A percentile compares a stretch with the other conserved stretches of the same genome.
phyloP scores from a whole-genome alignment of 2,113 vertebrate genomes.

The Cepphus grylle region DNA sequence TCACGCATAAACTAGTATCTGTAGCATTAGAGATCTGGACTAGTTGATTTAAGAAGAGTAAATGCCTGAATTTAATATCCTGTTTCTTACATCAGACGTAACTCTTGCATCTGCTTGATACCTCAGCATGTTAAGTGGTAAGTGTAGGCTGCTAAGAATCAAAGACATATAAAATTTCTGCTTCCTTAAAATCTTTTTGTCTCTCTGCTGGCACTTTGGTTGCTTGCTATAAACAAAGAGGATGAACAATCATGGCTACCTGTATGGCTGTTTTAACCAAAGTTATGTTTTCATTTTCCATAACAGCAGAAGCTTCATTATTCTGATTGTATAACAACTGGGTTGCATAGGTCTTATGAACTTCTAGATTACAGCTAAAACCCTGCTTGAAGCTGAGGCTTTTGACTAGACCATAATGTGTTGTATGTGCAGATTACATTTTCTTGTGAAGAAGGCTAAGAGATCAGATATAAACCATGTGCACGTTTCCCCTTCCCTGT shows the following conservation, averaged over 20 bases:
- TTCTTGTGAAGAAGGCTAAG: neutral
- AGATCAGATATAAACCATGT: neutral
- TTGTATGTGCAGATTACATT: neutral
- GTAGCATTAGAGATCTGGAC: neutral
- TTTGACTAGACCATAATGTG: neutral
- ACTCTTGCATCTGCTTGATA: neutral
- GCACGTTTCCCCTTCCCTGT: neutral
- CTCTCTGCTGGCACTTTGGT: neutral
- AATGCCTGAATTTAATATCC: neutral
- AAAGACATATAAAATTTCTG: neutral
- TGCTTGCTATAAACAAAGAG: fast-evolving
- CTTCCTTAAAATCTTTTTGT: neutral
- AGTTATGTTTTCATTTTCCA: neutral
- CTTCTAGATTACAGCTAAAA: neutral
- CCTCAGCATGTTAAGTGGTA: neutral
- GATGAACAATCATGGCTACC: neutral
- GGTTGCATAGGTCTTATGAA: neutral
- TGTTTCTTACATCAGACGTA: neutral
- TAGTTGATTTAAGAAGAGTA: neutral
- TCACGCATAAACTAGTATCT: neutral
- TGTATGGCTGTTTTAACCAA: neutral
- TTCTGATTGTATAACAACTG: neutral
- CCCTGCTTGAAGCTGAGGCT: neutral
- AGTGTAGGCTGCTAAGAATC: neutral
- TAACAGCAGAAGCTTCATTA: neutral